phyloP scores from a whole-genome alignment of 1,140 invertebrate species.

The Rhagoletis zephyria region DNA sequence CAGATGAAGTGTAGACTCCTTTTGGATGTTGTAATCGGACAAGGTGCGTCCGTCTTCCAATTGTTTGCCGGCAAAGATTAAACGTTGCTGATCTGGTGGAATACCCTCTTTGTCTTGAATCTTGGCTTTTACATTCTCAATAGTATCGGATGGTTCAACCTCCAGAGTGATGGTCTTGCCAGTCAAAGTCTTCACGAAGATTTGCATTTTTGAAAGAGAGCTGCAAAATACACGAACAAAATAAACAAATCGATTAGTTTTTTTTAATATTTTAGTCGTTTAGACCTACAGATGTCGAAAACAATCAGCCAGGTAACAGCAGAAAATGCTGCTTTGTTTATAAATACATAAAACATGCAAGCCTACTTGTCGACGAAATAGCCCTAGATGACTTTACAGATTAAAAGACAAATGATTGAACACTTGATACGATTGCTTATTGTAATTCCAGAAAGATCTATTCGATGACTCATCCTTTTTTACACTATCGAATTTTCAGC shows the following conservation, averaged over 20 bases:
- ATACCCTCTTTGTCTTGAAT: slow-evolving; percentile 91
- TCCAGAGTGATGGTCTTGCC: slow-evolving; percentile 94
- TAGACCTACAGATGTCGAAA: no score
- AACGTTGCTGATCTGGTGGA: slow-evolving; percentile 87
- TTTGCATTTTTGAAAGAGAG: slow-evolving; percentile 80
- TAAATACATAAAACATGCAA: no score
- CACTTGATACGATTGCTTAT: neutral
- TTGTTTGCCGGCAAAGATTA: slow-evolving; percentile 93
- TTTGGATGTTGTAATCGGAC: slow-evolving; percentile 91
- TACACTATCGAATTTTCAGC: no score
- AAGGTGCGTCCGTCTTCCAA: slow-evolving; percentile 91
- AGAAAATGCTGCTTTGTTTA: no score
- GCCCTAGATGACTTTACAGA: no score
- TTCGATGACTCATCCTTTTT: neutral
- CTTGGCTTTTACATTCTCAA: slow-evolving; percentile 93
- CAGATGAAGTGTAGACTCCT: slow-evolving; percentile 91
- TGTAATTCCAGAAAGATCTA: neutral
- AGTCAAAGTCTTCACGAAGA: slow-evolving; percentile 92
- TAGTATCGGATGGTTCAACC: slow-evolving; percentile 90
- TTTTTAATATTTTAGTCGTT: neutral
- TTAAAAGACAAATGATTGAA: no score
- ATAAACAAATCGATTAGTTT: neutral
- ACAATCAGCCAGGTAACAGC: no score
- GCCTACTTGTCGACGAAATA: no score
- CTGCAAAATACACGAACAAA: neutral